Evolutionary conservation across 2,888 invertebrate species (phyloP), one percentile per base, ranked within the genome.

Genomic region (Ceratothoa steindachneri): DNA sequence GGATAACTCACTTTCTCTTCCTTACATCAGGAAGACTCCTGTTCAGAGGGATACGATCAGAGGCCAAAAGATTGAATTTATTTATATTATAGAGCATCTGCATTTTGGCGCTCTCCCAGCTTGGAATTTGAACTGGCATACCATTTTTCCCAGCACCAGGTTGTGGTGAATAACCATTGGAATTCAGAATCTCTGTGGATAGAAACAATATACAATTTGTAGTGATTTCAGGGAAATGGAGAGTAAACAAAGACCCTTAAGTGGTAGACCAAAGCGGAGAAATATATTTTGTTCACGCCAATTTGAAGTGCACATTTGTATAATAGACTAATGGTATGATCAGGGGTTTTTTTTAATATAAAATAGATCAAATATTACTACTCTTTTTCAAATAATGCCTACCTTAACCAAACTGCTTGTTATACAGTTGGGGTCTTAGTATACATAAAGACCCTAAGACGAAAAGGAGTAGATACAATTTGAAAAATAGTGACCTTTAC

Each of bases 1-100:
- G n/a, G n/a, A n/a, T n/a, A n/a, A 81, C 83, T 81, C 85, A 93
- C 93, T 89, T 90, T 82, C 90, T 89, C 83, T 91, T 90, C 80
- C 95, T 86, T 82, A 92, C 91, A 85, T 95, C 95, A 15, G 92
- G 93, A 64, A 95, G 86, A 74, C 89, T 89, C 81, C 95, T 87
- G 83, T 94, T 93, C 41, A 95, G 86, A 9, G 93, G 91, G 83
- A 95, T 93, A 80, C 90, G 89, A 85, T 95, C 95, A 83, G 93
- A 92, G 72, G 92, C 93, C 84, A 95, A 86, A 81, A 95, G 87
- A 84, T 95, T 95, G 83, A 94, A 95, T 41, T 91, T 89, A 84
- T 95, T 94, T 31, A 95, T 88, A 82, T 90, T 88, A 83, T 90
- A 95, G 51, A 93, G 87, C 79, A 92, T 90, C 82, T 90, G 89